Evolutionary conservation across 2,113 vertebrate genomes (phyloP).

Genomic region (Pangasianodon hypophthalmus): DNA sequence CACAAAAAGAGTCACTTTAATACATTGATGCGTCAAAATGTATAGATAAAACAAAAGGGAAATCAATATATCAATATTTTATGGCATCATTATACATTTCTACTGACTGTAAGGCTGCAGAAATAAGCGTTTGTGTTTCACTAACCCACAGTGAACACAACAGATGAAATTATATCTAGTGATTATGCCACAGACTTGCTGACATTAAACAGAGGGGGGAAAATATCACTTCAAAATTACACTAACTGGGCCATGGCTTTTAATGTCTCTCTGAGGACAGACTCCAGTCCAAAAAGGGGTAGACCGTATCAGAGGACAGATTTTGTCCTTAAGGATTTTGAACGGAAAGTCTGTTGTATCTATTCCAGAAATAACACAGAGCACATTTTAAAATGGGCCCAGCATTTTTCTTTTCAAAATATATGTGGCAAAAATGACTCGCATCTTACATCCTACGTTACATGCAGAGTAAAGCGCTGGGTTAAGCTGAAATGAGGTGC

Average conservation of each 20-base stretch:
- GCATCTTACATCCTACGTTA: too few species aligned
- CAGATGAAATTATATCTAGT: background rate
- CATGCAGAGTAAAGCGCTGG: background rate
- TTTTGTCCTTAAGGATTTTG: conserved; percentile 4
- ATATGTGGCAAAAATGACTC: background rate
- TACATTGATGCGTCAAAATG: background rate
- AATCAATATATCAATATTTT: background rate
- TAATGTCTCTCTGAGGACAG: background rate
- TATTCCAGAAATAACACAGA: background rate
- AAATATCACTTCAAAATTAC: conserved; percentile 5
- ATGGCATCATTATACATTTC: background rate
- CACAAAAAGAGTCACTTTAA: background rate
- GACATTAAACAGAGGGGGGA: conserved; percentile 34
- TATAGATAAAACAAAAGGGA: background rate
- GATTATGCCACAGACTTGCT: conserved; percentile 31
- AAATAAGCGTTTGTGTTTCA: background rate
- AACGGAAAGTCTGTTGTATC: background rate
- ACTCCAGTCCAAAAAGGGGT: background rate
- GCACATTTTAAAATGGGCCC: background rate
- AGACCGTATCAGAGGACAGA: background rate
- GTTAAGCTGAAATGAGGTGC: background rate
- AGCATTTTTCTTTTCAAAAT: background rate
- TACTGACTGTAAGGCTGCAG: background rate
- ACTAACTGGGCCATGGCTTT: background rate
- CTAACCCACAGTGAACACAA: background rate